Percentiles rank a stretch among this genome's conserved stretches.
Evolutionary conservation across 2,113 vertebrate genomes (phyloP).

Genomic region (Grantiella picta): DNA sequence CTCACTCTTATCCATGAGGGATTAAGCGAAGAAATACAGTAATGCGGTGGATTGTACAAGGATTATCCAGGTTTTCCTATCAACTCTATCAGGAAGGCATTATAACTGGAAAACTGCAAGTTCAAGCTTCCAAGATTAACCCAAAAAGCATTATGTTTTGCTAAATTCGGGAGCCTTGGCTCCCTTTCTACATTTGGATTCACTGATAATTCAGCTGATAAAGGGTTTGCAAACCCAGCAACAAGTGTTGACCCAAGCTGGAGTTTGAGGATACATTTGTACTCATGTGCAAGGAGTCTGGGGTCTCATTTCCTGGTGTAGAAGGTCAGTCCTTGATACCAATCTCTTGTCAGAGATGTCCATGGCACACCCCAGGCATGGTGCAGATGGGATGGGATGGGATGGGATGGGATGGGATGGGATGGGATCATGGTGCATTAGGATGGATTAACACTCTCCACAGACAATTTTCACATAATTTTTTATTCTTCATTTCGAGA

Average conservation of each 20-base stretch:
- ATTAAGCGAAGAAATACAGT: not conserved
- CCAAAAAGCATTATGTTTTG: not conserved
- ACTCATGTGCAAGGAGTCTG: rapidly evolving
- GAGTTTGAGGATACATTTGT: not conserved
- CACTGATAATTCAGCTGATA: not conserved
- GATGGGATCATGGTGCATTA: not conserved
- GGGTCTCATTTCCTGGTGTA: not conserved
- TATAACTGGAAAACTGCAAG: not conserved
- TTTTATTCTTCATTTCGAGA: not conserved
- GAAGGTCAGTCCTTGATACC: not conserved
- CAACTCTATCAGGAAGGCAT: not conserved
- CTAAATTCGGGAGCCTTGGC: not conserved
- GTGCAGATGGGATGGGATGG: not conserved
- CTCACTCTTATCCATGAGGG: not conserved
- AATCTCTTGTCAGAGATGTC: not conserved
- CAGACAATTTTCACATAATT: not conserved
- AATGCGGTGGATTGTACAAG: rapidly evolving
- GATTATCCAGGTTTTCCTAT: not conserved
- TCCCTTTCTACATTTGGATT: rapidly evolving
- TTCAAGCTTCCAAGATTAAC: not conserved
- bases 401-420: not conserved
- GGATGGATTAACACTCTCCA: not conserved
- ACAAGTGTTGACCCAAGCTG: not conserved
- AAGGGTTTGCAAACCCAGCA: not conserved
- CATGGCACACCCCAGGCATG: rapidly evolving